Base-by-base conservation (phyloP, 2,797 vertebrate genomes). In the Clarias platycephalus region DNA sequence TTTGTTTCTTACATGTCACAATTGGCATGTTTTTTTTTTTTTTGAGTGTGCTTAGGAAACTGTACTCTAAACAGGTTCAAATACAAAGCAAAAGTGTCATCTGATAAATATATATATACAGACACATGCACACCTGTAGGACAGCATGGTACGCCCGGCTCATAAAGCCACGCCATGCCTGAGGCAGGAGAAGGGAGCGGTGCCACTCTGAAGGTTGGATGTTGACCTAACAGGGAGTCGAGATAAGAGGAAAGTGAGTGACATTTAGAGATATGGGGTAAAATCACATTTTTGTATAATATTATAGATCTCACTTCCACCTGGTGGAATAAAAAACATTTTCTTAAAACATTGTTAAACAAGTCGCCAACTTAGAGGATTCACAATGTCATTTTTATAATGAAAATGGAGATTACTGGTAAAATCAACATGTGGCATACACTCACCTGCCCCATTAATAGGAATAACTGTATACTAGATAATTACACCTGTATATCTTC, bases 201-300 rank as follows among this genome's bases (percentile, higher is more conserved):
- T 99, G 97, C 98, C 98, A 99, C 83, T 99, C 98, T 0, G 97
- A 97, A 1, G 94, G 97, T 83, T 99, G 97, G 86, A 98, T 97
- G 89, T 97, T 97, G 89, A 98, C 98, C 98, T 99, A 78, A 31
- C 74, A 64, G 55, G 60, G 16, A 70, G 10, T 74, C 0, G 7
- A n/a, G 12, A 64, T 49, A 24, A 20, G 31, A 75, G 24, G 37
- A 34, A n/a, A 5, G 68, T 6, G 28, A 58, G 55, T 8, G 20
- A 75, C 34, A 18, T 13, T 68, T 24, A n/a, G 24, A 20, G 18
- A 8, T 22, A 75, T 26, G 49, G 13, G 55, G 5, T 37, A 58
- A 72, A 62, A 63, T 62, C 31, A 44, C n/a, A 53, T 49, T 49
- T 53, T 63, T 79, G 44, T 0, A 0, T 37, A 10, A 63, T 4